These are phyloP conservation scores for Eristalis tenax DNA, from an alignment of 2,888 invertebrate genomes.

Conservation along the genomic window DNA sequence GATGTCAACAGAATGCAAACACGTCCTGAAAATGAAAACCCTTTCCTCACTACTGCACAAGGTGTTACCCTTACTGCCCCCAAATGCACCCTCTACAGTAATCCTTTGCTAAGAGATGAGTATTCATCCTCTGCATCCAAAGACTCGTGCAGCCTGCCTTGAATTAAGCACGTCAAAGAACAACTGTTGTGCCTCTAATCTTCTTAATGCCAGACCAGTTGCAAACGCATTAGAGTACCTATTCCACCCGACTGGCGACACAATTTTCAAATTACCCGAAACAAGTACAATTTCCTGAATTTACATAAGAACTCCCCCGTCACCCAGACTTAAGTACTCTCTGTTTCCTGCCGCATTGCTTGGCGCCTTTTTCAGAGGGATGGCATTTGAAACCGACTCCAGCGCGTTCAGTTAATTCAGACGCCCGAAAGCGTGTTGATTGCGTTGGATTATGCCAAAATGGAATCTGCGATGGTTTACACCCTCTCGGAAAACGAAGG, in stretches of 20 bases:
- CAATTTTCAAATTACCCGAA: neutral
- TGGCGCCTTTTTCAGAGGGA: neutral
- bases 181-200: too few relatives aligned
- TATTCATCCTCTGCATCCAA: too few relatives aligned
- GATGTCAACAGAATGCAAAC: too few relatives aligned
- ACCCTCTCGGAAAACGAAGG: neutral
- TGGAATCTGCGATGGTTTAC: neutral
- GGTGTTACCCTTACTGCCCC: too few relatives aligned
- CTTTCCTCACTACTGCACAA: too few relatives aligned
- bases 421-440: neutral
- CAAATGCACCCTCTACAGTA: too few relatives aligned
- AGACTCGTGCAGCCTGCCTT: too few relatives aligned
- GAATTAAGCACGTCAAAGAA: too few relatives aligned
- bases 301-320: neutral
- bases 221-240: neutral
- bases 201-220: neutral
- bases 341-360: neutral
- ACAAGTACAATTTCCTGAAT: neutral
- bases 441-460: neutral
- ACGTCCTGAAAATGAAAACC: too few relatives aligned
- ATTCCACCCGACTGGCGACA: neutral
- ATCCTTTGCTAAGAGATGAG: too few relatives aligned
- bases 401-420: slow-evolving; percentile 8
- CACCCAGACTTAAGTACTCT: neutral
- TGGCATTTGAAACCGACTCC: neutral